Evolutionary conservation across 2,113 vertebrate species (phyloP), one percentile per base, ranked within the genome.

Genomic region (Callorhinus ursinus): DNA sequence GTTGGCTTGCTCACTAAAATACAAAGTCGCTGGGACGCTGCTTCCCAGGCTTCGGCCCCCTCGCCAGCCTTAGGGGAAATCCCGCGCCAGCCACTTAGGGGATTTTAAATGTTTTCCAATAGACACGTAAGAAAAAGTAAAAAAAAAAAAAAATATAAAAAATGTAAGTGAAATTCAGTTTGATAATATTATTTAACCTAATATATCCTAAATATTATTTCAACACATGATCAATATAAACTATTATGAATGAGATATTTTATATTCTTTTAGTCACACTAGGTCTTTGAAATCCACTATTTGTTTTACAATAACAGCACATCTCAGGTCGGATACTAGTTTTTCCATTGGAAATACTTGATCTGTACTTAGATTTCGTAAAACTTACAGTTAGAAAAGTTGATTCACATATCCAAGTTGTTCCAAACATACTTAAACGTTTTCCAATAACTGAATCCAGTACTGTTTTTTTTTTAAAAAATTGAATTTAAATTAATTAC

Each of bases 341-440:
- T 91, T 91, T 94, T 90, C 51, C 55, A 36, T 39, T 11, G 7
- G 90, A 95, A 93, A 51, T 83, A 57, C 18, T 88, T 74, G 46
- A 69, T 79, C 72, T 63, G 28, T 72, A 13, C 80, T 94, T 84
- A 72, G 24, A 93, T 86, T 96, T 94, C 81, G 42, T 79, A 53
- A 95, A 95, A 63, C 33, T 59, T 67, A 61, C 8, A 88, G 46
- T 53, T 81, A 87, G 89, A 76, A 96, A 94, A 81, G 31, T 76
- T 87, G 69, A 80, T 90, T 90, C 84, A 55, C 1, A 83, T 18
- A 57, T 39, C 65, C 39, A 55, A 5, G 36, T 42, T 31, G 51
- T 88, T 92, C 33, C 31, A 67, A 81, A 84, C 42, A 67, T 49
- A 69, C 13, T 59, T 72, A 81, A 82, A 28, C 2, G 11, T 90